Conservation (phyloP, 2,797 vertebrate genomes). For the Sebastes flavidus region DNA sequence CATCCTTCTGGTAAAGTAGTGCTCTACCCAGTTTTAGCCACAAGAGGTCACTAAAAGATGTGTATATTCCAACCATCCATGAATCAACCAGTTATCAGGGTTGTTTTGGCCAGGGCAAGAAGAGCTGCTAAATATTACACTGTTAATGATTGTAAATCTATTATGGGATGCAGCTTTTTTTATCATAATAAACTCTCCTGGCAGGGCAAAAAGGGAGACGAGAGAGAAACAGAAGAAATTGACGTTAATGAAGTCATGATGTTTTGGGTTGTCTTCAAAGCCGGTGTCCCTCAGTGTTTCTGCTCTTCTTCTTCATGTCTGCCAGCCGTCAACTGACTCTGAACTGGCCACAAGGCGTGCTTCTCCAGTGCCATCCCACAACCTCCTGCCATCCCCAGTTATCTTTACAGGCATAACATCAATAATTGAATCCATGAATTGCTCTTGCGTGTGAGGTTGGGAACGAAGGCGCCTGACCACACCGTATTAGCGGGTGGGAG, state of each 20-base stretch:
- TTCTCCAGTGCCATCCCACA: slow-evolving; percentile 41
- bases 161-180: neutral
- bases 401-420: slow-evolving; percentile 51
- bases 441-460: slow-evolving; percentile 33
- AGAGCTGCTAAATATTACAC: neutral
- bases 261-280: slow-evolving; percentile 50
- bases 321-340: slow-evolving; percentile 52
- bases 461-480: slow-evolving; percentile 38
- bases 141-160: neutral
- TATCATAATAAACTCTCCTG: neutral
- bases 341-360: slow-evolving; percentile 43
- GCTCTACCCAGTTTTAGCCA: slow-evolving; percentile 16
- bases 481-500: slow-evolving; percentile 8
- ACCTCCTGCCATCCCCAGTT: slow-evolving; percentile 47
- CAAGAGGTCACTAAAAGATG: slow-evolving; percentile 64
- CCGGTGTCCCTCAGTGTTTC: slow-evolving; percentile 29
- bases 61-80: neutral
- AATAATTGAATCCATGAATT: slow-evolving; percentile 52
- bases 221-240: slow-evolving; percentile 22
- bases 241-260: slow-evolving; percentile 48
- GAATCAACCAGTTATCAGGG: neutral
- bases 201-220: neutral
- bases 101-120: neutral
- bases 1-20: neutral
- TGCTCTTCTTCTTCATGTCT: slow-evolving; percentile 39